Percentiles rank a stretch among this genome's conserved stretches.
These are phyloP conservation scores for Heliothis peltigera DNA, from an alignment of 2,888 invertebrate species.

Conservation along the genomic window DNA sequence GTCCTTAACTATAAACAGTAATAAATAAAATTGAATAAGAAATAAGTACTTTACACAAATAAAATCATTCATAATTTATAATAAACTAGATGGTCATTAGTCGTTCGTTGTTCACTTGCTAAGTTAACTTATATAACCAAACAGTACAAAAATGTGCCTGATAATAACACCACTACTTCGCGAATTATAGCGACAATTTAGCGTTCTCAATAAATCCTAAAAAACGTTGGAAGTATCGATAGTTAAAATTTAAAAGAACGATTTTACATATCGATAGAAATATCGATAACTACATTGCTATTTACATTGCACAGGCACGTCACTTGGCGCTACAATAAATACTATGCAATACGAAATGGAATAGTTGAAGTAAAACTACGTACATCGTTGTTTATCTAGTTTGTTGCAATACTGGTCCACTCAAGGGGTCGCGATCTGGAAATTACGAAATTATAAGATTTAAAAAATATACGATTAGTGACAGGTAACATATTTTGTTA, in stretches of 20 bases:
- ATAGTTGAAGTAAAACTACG: constrained; percentile 58
- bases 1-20: constrained; percentile 30
- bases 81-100: constrained; percentile 29
- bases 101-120: constrained; percentile 47
- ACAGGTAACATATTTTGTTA: too few species aligned
- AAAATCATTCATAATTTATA: constrained; percentile 18
- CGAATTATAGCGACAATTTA: too few species aligned
- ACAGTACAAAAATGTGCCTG: constrained; percentile 26
- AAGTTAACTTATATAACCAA: constrained; percentile 22
- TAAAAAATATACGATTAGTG: too few species aligned
- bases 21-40: constrained; percentile 26
- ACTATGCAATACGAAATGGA: constrained; percentile 61
- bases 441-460: constrained; percentile 35
- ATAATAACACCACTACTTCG: not conserved
- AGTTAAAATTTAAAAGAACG: not conserved
- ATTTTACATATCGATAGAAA: not conserved
- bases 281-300: constrained; percentile 14
- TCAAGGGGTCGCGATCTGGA: constrained; percentile 80
- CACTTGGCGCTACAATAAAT: constrained; percentile 54
- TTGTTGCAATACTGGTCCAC: constrained; percentile 57
- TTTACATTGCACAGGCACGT: constrained; percentile 42
- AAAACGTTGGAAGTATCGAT: too few species aligned
- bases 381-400: constrained; percentile 60
- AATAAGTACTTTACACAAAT: constrained; percentile 47
- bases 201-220: too few species aligned